These are phyloP conservation scores for Micropoecilia bifurca DNA, from an alignment of 2,797 vertebrate species.

Conservation along the genomic window DNA sequence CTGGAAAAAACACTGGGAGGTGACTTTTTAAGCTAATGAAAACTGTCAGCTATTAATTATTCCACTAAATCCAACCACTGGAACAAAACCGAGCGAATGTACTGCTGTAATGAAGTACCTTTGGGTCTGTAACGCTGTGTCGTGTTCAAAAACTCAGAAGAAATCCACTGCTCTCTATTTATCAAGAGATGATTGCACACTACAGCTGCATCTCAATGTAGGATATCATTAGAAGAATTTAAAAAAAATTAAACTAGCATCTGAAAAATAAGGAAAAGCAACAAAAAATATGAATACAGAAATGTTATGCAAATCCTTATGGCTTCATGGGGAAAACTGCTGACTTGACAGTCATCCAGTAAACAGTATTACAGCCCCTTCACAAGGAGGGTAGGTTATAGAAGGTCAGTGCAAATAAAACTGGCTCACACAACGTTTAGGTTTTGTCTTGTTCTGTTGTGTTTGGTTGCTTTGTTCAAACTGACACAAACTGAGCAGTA, in stretches of 20 bases:
- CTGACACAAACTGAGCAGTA: not conserved
- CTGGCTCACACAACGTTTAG: not conserved
- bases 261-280: not conserved
- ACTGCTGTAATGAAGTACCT: not conserved
- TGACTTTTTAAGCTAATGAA: conserved; percentile 57
- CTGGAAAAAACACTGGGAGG: conserved; percentile 50
- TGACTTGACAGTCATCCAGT: not conserved
- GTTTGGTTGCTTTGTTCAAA: not conserved
- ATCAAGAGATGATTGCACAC: not conserved
- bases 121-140: not conserved
- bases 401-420: not conserved
- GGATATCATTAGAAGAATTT: not conserved
- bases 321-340: not conserved
- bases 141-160: not conserved
- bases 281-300: not conserved
- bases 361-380: not conserved
- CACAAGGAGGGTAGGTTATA: not conserved
- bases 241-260: not conserved
- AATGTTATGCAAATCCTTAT: not conserved
- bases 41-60: conserved; percentile 47
- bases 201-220: not conserved
- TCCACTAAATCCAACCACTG: conserved; percentile 28
- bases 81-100: conserved; percentile 26
- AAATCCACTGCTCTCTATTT: not conserved
- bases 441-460: not conserved